These are phyloP conservation scores for Hydrotaea cyrtoneurina DNA, from an alignment of 2,888 invertebrate genomes.

Conservation along the genomic window DNA sequence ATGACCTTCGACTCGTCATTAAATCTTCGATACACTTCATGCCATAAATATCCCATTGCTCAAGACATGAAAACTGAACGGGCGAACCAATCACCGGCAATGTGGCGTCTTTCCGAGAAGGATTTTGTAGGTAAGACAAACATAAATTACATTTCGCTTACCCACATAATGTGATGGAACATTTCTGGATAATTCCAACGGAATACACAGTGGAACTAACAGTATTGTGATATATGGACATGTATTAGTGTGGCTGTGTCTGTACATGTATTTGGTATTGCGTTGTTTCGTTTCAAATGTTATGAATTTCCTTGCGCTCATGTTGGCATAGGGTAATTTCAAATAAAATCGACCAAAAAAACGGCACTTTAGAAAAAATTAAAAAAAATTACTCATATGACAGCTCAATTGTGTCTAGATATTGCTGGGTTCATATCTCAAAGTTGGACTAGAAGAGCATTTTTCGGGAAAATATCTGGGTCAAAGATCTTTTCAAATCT, in stretches of 20 bases:
- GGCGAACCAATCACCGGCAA: not conserved
- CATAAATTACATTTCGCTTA: slow-evolving; percentile 4
- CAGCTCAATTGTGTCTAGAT: too few species aligned
- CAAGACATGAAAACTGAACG: too few species aligned
- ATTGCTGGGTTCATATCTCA: too few species aligned
- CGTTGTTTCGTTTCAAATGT: slow-evolving; percentile 2
- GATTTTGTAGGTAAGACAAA: not conserved
- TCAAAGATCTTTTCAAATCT: too few species aligned
- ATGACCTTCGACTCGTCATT: not conserved
- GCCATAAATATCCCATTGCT: not conserved
- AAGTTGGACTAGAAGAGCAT: too few species aligned
- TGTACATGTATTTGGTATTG: slow-evolving; percentile 5
- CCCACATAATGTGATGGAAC: not conserved
- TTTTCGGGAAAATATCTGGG: too few species aligned
- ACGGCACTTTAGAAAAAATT: too few species aligned
- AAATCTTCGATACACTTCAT: not conserved
- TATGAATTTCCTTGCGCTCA: not conserved
- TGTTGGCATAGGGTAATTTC: too few species aligned
- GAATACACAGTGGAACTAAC: not conserved
- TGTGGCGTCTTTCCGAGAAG: not conserved
- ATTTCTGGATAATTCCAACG: not conserved
- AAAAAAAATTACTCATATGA: too few species aligned
- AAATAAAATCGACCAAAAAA: too few species aligned
- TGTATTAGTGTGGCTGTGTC: not conserved
- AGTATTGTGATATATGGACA: not conserved